These are phyloP conservation scores for Aphaenogaster floridana DNA, from an alignment of 1,140 invertebrate species.

Conservation along the genomic window DNA sequence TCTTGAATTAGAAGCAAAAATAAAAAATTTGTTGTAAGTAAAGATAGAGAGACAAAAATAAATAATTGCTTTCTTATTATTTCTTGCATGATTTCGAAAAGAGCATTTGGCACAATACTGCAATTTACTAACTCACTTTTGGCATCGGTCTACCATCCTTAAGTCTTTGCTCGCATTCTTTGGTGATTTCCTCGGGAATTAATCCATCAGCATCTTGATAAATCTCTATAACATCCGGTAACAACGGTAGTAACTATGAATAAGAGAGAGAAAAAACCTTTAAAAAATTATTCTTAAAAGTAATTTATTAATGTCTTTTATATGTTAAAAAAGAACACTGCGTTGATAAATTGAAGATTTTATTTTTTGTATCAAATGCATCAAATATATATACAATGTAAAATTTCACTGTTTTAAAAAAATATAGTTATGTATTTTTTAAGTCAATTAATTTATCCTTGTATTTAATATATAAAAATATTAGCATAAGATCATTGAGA, in stretches of 20 bases:
- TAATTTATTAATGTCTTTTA: neutral
- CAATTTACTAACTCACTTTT: constrained; percentile 80
- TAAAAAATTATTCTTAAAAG: neutral
- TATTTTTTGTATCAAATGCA: constrained; percentile 7
- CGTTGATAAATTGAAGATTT: neutral
- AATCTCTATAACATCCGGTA: constrained; percentile 80
- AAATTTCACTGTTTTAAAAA: neutral
- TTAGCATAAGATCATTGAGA: neutral
- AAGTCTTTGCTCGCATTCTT: constrained; percentile 77
- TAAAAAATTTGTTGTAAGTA: neutral
- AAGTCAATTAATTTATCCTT: neutral
- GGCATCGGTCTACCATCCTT: constrained; percentile 74
- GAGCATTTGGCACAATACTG: neutral
- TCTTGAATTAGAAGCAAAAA: neutral
- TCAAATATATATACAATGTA: neutral
- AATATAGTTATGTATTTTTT: neutral
- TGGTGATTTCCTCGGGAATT: constrained; percentile 79
- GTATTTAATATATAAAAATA: neutral
- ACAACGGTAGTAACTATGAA: constrained; percentile 77
- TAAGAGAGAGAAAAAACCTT: neutral
- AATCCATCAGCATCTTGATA: constrained; percentile 83
- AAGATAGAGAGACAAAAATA: neutral
- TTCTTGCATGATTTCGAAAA: neutral
- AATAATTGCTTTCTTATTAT: constrained; percentile 3
- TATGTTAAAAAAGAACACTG: neutral